phyloP scores from a whole-genome alignment of 2,888 invertebrate species.

The Antitype chi region DNA sequence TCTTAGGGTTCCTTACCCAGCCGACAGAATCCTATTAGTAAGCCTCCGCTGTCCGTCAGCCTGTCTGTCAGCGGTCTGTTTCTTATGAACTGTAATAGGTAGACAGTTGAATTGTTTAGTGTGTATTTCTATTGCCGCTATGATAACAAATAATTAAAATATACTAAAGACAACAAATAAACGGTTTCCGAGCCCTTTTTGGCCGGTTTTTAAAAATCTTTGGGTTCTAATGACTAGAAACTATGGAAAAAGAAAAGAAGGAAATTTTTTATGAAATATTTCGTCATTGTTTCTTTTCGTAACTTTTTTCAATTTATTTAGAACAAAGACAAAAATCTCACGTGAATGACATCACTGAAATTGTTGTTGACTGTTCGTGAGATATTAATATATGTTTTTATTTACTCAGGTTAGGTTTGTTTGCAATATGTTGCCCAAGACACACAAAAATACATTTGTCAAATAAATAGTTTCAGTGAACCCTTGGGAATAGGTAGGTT shows the following conservation, averaged over 20 bases:
- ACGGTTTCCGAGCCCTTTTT: too few species aligned
- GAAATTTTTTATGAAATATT: not conserved
- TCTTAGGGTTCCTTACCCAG: too few species aligned
- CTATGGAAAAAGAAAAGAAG: too few species aligned
- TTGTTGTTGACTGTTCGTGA: conserved; percentile 21
- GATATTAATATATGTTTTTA: conserved; percentile 25
- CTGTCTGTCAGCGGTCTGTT: too few species aligned
- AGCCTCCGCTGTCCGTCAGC: too few species aligned
- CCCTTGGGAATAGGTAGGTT: conserved; percentile 13
- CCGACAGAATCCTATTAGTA: too few species aligned
- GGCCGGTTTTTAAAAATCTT: not conserved
- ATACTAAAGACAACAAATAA: too few species aligned
- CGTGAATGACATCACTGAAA: conserved; percentile 11
- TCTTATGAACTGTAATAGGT: too few species aligned
- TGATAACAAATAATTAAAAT: too few species aligned
- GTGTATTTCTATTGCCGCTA: too few species aligned
- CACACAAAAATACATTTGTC: conserved; percentile 40
- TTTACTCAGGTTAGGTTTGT: conserved; percentile 39
- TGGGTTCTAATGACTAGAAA: not conserved
- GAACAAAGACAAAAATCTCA: conserved; percentile 1
- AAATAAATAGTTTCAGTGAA: conserved; percentile 42
- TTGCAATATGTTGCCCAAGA: conserved; percentile 38
- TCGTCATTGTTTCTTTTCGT: not conserved
- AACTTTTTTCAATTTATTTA: not conserved
- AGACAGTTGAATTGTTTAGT: too few species aligned